A percentile compares a stretch with the other conserved stretches of the same genome.
These are phyloP conservation scores for Platalea minor DNA, from an alignment of 2,797 vertebrate genomes.

Conservation along the genomic window DNA sequence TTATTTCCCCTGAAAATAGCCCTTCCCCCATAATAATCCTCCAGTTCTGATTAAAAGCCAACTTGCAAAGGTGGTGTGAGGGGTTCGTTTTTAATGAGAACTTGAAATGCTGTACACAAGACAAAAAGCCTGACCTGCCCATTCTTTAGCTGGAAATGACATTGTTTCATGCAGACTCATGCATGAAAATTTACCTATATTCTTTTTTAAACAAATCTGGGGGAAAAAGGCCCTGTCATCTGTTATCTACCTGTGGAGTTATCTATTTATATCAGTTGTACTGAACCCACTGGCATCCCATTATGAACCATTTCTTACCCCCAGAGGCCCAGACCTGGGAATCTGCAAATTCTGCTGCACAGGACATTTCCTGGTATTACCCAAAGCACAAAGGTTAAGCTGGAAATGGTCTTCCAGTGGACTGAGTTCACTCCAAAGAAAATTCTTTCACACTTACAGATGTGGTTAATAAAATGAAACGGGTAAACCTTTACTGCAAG, in stretches of 20 bases:
- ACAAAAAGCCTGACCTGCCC: neutral
- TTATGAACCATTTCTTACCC: neutral
- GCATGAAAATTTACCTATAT: neutral
- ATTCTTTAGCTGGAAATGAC: neutral
- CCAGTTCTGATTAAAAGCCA: neutral
- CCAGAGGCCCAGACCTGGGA: neutral
- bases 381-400: neutral
- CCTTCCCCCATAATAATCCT: neutral
- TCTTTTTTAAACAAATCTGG: neutral
- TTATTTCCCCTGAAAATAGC: neutral
- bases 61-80: neutral
- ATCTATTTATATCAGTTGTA: neutral
- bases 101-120: neutral
- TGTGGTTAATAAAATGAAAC: neutral
- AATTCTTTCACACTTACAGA: neutral
- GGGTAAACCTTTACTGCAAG: neutral
- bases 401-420: neutral
- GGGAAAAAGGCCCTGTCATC: neutral
- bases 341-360: neutral
- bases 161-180: neutral
- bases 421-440: neutral
- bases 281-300: neutral
- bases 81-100: neutral
- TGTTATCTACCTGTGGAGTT: neutral
- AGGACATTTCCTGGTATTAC: neutral